Conservation (phyloP, 92 coral and sea anemone genomes). For the Isaurus tuberculatus region DNA sequence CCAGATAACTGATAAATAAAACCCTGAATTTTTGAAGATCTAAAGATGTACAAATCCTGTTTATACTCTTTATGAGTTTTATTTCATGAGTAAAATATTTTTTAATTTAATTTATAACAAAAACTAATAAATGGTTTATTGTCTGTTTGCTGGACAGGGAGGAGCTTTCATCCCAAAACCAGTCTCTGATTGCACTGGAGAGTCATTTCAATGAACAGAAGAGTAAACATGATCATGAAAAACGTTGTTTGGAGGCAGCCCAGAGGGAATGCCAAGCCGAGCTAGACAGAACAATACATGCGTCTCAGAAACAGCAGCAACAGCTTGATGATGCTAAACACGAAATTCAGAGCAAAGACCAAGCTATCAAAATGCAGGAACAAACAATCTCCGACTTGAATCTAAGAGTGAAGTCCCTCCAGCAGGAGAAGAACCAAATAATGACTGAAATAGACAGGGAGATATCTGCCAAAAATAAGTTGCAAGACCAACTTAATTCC, state of each 20-base stretch:
- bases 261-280: conserved; percentile 63
- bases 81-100: not conserved
- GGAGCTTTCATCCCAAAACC: conserved; percentile 72
- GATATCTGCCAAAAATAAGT: conserved; percentile 48
- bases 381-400: conserved; percentile 63
- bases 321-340: conserved; percentile 63
- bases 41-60: too few relatives aligned
- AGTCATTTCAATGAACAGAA: conserved; percentile 55
- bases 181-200: conserved; percentile 67
- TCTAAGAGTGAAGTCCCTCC: conserved; percentile 56
- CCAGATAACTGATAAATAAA: too few relatives aligned
- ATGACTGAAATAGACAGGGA: conserved; percentile 68
- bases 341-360: conserved; percentile 47
- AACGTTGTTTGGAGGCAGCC: conserved; percentile 55
- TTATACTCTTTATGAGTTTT: too few relatives aligned
- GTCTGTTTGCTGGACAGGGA: conserved; percentile 52
- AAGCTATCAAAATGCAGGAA: conserved; percentile 60
- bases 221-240: conserved; percentile 66
- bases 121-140: not conserved
- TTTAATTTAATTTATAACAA: too few relatives aligned
- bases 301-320: conserved; percentile 50
- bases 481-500: conserved; percentile 59
- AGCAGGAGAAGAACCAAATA: conserved; percentile 70
- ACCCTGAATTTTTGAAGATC: too few relatives aligned
- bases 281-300: conserved; percentile 52